A percentile compares a stretch with the other conserved stretches of the same genome.
Evolutionary conservation across 2,888 invertebrate species (phyloP).

Genomic region (Microctonus aethiopoides): DNA sequence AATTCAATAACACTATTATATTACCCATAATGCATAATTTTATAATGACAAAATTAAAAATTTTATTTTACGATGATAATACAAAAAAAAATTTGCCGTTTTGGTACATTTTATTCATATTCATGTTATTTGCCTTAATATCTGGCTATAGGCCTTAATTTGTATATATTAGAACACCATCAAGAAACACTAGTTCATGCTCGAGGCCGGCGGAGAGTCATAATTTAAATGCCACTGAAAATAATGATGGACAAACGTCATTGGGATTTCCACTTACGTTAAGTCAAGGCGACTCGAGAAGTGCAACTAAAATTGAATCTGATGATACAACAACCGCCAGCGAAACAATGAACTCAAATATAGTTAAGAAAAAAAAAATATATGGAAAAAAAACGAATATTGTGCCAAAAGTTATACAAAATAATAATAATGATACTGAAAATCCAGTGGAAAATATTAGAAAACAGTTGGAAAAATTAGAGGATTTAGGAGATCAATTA

Average conservation of each 20-base stretch:
- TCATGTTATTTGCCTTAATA: conserved; percentile 66
- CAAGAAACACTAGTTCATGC: conserved; percentile 61
- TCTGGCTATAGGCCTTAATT: conserved; percentile 68
- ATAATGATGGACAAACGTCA: conserved; percentile 44
- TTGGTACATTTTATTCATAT: conserved; percentile 62
- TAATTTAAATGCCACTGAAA: conserved; percentile 42
- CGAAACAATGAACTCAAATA: conserved; percentile 60
- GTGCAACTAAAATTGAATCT: conserved; percentile 57
- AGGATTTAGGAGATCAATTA: conserved; percentile 85
- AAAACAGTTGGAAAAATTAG: conserved; percentile 82
- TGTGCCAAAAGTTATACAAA: conserved; percentile 54
- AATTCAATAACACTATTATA: not conserved
- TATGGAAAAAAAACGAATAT: conserved; percentile 63
- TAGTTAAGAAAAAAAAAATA: conserved; percentile 54
- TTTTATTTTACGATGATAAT: conserved; percentile 11
- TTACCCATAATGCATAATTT: not conserved
- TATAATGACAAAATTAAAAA: not conserved
- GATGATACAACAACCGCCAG: conserved; percentile 65
- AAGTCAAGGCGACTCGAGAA: conserved; percentile 41
- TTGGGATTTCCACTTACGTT: conserved; percentile 46
- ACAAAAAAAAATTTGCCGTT: conserved; percentile 49
- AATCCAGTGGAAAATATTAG: conserved; percentile 81
- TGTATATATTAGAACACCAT: conserved; percentile 63
- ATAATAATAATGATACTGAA: conserved; percentile 56
- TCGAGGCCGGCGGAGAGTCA: conserved; percentile 42